Base-by-base conservation (phyloP, 2,797 vertebrate genomes). In the Toxotes lorentzi region DNA sequence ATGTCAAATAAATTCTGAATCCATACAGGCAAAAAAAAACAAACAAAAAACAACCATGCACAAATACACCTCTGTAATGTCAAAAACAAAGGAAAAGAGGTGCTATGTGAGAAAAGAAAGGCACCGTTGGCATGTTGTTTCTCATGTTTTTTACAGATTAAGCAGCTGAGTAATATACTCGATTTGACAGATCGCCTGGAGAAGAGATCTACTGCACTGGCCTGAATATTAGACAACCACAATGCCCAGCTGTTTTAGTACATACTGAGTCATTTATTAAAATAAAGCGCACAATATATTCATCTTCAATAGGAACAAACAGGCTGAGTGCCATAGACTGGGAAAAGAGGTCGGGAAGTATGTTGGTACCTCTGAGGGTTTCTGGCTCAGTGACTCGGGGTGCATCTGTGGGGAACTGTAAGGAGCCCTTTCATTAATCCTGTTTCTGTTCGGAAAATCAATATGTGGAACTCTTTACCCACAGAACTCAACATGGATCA, bases 1-100 rank as follows among this genome's bases (percentile, higher is more conserved):
- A 41, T 30, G 62, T 78, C 4, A 74, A 53, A 10, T 32, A 24
- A 58, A 73, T 68, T 41, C 62, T 54, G 19, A 83, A 30, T 45
- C 13, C 48, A 78, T 1, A 27, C 7, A 60, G 56, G 35, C n/a
- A 66, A 75, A 57, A 35, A 7, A 38, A 27, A 34, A 51, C 23
- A 32, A 8, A 61, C 38, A 24, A 24, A 70, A 53, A 27, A 63
- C 5, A n/a, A 48, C 21, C 47, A 53, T 2, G 12, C 9, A 41
- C 10, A 7, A 45, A 9, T 7, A 53, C 32, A 45, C 16, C 10
- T 35, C 13, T 19, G 9, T 30, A 57, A 53, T 63, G 58, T 35
- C 3, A 58, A 21, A 50, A 63, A 75, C 11, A 70, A 27, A 45
- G 16, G 13, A 32, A n/a, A 40, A 4, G 19, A 70, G 19, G 11